Evolutionary conservation across 2,113 vertebrate genomes (phyloP).

Genomic region (Delphinapterus leucas): DNA sequence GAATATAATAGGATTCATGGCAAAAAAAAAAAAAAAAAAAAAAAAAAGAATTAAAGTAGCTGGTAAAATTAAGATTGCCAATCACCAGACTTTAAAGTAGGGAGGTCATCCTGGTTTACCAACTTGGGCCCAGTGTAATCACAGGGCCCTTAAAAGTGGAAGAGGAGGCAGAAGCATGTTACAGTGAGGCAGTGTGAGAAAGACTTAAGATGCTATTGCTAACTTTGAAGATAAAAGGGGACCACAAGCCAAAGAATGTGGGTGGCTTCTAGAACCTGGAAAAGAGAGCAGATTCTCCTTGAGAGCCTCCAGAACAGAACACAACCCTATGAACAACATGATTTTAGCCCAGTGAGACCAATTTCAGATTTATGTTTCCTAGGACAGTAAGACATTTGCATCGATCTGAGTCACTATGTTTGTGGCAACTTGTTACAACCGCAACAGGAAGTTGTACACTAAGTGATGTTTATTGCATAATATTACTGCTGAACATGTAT

Average conservation of each 20-base stretch:
- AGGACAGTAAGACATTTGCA: neutral
- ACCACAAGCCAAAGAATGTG: neutral
- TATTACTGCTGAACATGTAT: neutral
- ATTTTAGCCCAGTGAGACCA: neutral
- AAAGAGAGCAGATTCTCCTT: neutral
- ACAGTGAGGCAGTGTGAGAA: neutral
- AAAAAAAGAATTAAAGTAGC: neutral
- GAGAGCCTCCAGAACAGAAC: neutral
- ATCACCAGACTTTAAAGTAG: neutral
- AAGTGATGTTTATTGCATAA: neutral
- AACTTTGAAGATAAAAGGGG: neutral
- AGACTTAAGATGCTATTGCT: neutral
- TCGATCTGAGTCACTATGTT: neutral
- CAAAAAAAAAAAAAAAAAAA: neutral
- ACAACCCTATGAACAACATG: neutral
- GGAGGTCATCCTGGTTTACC: neutral
- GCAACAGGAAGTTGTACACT: neutral
- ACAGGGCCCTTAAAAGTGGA: neutral
- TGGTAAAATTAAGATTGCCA: neutral
- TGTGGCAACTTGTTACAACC: neutral
- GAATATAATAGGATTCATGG: neutral
- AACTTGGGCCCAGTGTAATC: neutral
- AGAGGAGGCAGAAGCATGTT: neutral
- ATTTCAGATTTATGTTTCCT: neutral
- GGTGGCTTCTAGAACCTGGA: neutral